Evolutionary conservation across 2,888 invertebrate species (phyloP).

Genomic region (Neoscelio sp.): DNA sequence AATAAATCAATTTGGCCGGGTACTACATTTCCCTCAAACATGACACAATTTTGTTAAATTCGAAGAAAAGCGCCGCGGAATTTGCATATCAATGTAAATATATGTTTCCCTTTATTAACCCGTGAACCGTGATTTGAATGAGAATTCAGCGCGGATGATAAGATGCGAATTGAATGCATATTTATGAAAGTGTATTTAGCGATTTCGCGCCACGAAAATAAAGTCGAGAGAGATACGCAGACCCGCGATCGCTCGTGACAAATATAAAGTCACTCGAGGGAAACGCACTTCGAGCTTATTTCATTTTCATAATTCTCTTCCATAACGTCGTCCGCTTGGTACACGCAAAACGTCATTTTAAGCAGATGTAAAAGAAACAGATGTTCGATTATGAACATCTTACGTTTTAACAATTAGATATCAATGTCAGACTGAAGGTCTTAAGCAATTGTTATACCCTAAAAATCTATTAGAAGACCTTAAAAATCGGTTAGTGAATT

Average conservation of each 20-base stretch:
- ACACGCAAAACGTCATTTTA: conserved; percentile 47
- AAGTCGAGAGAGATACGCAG: conserved; percentile 14
- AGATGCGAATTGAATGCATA: conserved; percentile 60
- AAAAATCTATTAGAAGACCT: too few species aligned
- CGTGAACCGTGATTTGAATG: conserved; percentile 54
- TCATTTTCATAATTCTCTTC: conserved; percentile 51
- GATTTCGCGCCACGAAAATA: conserved; percentile 35
- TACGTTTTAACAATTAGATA: too few species aligned
- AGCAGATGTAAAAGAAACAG: too few species aligned
- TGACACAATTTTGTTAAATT: conserved; percentile 29
- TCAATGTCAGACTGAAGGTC: too few species aligned
- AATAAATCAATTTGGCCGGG: conserved; percentile 42
- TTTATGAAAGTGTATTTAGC: conserved; percentile 52
- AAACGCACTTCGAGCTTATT: conserved; percentile 33
- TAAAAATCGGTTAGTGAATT: too few species aligned
- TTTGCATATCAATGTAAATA: conserved; percentile 60
- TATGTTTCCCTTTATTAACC: conserved; percentile 57
- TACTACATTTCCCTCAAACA: conserved; percentile 22
- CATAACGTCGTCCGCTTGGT: conserved; percentile 38
- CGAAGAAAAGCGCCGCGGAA: conserved; percentile 33
- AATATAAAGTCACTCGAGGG: conserved; percentile 29
- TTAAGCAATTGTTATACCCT: too few species aligned
- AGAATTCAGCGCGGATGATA: conserved; percentile 49
- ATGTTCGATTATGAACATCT: too few species aligned
- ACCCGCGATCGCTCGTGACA: conserved; percentile 44